Conservation (phyloP, 2,113 vertebrate genomes). For the Sakesphorus luctuosus region DNA sequence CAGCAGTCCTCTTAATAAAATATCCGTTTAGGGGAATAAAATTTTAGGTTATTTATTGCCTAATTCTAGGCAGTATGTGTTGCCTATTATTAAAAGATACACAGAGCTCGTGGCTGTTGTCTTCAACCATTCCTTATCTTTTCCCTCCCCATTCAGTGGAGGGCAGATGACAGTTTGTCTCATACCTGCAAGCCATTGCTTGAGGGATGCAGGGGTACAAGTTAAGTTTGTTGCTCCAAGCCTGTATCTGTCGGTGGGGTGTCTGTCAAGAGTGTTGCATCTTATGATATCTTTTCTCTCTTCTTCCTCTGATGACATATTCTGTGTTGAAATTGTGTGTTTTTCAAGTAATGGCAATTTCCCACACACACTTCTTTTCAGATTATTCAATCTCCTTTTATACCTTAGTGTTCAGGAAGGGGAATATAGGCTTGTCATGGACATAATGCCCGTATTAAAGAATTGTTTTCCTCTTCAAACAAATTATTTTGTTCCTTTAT, state of each 20-base stretch:
- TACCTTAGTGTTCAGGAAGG: not conserved
- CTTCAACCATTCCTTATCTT: not conserved
- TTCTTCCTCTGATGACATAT: not conserved
- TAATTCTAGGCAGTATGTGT: not conserved
- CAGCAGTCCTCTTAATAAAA: not conserved
- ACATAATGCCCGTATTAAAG: not conserved
- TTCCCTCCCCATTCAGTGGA: rapidly evolving
- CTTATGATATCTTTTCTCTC: not conserved
- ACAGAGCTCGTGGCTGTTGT: not conserved
- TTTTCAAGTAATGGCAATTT: not conserved
- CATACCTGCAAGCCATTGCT: rapidly evolving
- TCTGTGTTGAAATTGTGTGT: not conserved
- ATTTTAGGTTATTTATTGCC: not conserved
- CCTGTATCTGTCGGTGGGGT: not conserved
- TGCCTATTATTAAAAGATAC: not conserved
- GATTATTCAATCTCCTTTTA: not conserved
- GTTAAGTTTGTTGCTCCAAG: not conserved
- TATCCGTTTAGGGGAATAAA: not conserved
- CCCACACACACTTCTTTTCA: not conserved
- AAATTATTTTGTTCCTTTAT: not conserved
- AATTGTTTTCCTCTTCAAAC: not conserved
- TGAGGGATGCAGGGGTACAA: not conserved
- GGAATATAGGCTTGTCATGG: not conserved
- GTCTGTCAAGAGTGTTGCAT: not conserved
- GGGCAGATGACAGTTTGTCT: not conserved